Evolutionary conservation across 2,888 invertebrate species (phyloP), one percentile per base, ranked within the genome.

Genomic region (Campoplex capitator): DNA sequence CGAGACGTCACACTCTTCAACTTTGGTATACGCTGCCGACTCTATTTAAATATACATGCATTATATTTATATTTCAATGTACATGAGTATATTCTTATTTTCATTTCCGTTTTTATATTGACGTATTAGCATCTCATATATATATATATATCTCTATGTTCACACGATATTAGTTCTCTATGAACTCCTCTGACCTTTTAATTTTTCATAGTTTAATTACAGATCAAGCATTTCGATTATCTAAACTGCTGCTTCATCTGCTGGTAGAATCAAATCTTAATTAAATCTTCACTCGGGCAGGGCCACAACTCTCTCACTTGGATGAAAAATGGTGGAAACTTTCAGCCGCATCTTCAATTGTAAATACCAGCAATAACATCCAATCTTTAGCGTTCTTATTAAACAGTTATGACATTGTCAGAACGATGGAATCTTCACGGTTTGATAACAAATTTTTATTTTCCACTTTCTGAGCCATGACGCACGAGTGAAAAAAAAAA

Each of bases 261-360:
- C 51, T 51, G n/a, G 18, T 51, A 11, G 18, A 51, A 3, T n/a
- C 65, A n/a, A 51, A 48, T 77, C 76, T 65, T 67, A 77, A 77
- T 77, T 77, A 65, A 51, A 77, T 77, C 76, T 67, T 51, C 28
- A 67, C 35, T 38, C 16, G 8, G 38, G 54, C 38, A 56, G 38
- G 6, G 32, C 65, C 51, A n/a, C 8, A 48, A 51, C n/a, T 77
- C 76, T 32, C 18, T 48, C 13, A 11, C 23, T n/a, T 23, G 35
- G 65, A 3, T 16, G 38, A 35, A 48, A 48, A 67, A 62, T 35
- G 51, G 65, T 77, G 23, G 65, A 67, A 51, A 67, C 65, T 48
- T 42, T 35, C 13, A 51, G 18, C 16, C 32, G n/a, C 71, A 18
- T 32, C 71, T 73, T 32, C 8, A 62, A 16, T 16, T 62, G 3